Evolutionary conservation across 2,113 vertebrate genomes (phyloP).

Genomic region (Scolopax mira): DNA sequence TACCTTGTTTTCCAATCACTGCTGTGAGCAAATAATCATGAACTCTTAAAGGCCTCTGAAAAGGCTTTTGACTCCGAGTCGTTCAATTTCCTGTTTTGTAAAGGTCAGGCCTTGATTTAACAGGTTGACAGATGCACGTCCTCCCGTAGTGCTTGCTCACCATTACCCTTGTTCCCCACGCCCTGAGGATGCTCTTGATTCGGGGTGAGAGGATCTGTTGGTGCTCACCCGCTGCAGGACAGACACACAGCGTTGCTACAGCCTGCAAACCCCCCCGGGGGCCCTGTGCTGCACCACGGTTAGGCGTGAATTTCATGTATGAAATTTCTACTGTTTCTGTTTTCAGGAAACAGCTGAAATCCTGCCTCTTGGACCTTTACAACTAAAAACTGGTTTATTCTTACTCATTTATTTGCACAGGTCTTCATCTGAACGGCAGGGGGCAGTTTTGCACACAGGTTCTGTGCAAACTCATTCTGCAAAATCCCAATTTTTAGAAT

Average conservation of each 20-base stretch:
- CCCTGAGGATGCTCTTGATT: not conserved
- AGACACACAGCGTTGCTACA: not conserved
- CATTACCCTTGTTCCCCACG: not conserved
- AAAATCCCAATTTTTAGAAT: not conserved
- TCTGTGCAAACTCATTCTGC: not conserved
- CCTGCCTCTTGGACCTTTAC: not conserved
- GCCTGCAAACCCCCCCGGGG: not conserved
- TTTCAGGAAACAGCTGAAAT: not conserved
- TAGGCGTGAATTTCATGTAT: not conserved
- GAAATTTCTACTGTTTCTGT: too few relatives aligned
- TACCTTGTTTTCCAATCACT: not conserved
- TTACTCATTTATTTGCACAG: not conserved
- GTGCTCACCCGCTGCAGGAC: not conserved
- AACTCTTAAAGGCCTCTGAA: not conserved
- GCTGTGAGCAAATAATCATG: not conserved
- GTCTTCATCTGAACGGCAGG: slow-evolving; percentile 39
- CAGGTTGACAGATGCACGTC: not conserved
- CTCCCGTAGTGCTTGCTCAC: not conserved
- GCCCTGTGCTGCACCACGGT: not conserved
- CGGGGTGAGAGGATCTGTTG: not conserved
- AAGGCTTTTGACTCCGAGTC: not conserved
- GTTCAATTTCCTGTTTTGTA: not conserved
- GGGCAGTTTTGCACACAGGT: slow-evolving; percentile 25
- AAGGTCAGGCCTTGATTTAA: not conserved
- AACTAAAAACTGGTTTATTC: not conserved